Evolutionary conservation across 2,797 vertebrate species (phyloP), one percentile per base, ranked within the genome.

Genomic region (Stomatorhinus walkeri): DNA sequence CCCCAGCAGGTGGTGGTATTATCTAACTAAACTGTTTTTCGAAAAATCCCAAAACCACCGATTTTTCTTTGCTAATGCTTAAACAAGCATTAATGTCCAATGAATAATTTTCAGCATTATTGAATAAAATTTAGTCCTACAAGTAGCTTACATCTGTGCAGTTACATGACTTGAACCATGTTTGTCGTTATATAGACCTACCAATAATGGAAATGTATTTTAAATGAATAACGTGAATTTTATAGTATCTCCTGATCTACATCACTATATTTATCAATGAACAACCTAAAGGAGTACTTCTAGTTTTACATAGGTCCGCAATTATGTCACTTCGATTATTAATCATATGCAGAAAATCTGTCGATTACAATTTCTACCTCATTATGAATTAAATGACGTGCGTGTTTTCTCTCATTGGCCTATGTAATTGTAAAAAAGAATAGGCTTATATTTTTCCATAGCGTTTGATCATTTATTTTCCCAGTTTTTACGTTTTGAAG

Each of bases 1-100:
- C 28, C 32, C 88, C 88, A 89, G 88, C n/a, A 87, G 88, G 88
- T 89, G 88, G 88, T 61, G 88, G 64, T 87, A 49, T 89, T 76
- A 49, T 40, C 84, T 89, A 89, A 87, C 14, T 4, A 36, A 24
- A 49, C 43, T 3, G 0, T 2, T 22, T 43, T 43, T 51, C 28
- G 40, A n/a, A 14, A 64, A 43, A 87, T 43, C 5, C 22, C n/a
- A 36, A 51, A 32, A 76, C 46, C 14, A 76, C 14, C 51, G 46
- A 79, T 40, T n/a, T 56, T 19, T 54, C 32, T 87, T 54, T 48
- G 22, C 49, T 28, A 22, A 52, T 51, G 46, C 12, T 10, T 85
- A 85, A 76, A 46, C 3, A 81, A 81, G 40, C 40, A 19, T 40
- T 19, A 9, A 43, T 72, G n/a, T n/a, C 36, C 40, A 81, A 46